Evolutionary conservation across 2,797 vertebrate genomes (phyloP), one percentile per base, ranked within the genome.

Genomic region (Pangasius krempfi): DNA sequence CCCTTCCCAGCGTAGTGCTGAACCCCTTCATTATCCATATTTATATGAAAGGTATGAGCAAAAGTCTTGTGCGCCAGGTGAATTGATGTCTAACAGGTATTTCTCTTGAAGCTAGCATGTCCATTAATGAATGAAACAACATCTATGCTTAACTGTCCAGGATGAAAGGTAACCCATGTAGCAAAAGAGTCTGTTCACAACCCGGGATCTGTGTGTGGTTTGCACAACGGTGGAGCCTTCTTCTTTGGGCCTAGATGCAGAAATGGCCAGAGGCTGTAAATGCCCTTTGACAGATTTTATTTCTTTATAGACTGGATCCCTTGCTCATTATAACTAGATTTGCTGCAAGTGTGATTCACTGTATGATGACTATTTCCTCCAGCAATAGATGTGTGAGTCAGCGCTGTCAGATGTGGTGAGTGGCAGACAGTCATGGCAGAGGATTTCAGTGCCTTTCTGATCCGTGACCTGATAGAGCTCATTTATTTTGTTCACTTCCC

Each of bases 321-420:
- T 70, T 84, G 64, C 54, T 85, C 60, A 20, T 66, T 66, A 30
- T 66, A 50, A 30, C 9, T 64, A 64, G 40, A 64, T 13, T 81
- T 64, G 58, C 25, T 83, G 58, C 81, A 54, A 47, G 81, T 64
- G 40, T 64, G 40, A 64, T 54, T 85, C 83, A 54, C 30, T 70
- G 83, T 33, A 54, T 84, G 47, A 52, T 54, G 9, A 14, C 9
- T 68, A 22, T 70, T 84, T 33, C 18, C 83, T 68, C 44, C 47
- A 44, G 37, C 20, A 40, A 37, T 64, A 52, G 27, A 68, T 66
- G 37, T 84, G 79, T 33, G 30, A 56, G 56, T 82, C 79, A 82
- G 25, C 62, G 12, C 27, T 50, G 62, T 16, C 4, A 44, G 33
- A 62, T 82, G 82, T 84, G 58, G 6, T 47, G 58, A 37, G 58